Percentiles rank a stretch among this genome's conserved stretches.
phyloP scores from a whole-genome alignment of 2,797 vertebrate species.

The Sebastolobus alascanus region DNA sequence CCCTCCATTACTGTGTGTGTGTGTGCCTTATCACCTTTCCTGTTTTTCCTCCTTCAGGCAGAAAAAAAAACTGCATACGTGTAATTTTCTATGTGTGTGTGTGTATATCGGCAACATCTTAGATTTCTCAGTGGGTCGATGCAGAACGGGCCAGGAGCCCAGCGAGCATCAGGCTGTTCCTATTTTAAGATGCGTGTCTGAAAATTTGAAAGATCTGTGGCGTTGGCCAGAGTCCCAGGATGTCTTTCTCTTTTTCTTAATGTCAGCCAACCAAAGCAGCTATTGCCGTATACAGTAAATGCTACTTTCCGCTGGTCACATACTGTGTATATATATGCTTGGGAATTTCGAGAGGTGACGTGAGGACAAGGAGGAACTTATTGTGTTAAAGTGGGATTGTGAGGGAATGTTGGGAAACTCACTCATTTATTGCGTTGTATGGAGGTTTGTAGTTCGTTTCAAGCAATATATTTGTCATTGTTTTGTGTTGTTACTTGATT shows the following conservation, averaged over 20 bases:
- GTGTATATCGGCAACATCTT: slow-evolving; percentile 37
- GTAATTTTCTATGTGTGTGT: slow-evolving; percentile 28
- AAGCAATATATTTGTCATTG: too few relatives aligned
- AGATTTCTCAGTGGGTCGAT: slow-evolving; percentile 60
- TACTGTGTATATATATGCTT: not conserved
- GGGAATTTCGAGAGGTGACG: slow-evolving; percentile 6
- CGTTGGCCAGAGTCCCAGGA: slow-evolving; percentile 14
- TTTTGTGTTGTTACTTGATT: too few relatives aligned
- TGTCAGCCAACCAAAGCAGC: slow-evolving; percentile 16
- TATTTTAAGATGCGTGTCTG: slow-evolving; percentile 63
- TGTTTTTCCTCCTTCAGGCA: slow-evolving; percentile 27
- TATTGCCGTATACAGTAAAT: not conserved
- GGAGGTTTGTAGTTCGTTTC: too few relatives aligned
- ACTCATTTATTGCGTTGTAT: not conserved
- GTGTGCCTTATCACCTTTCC: slow-evolving; percentile 22
- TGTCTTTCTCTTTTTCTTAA: slow-evolving; percentile 16
- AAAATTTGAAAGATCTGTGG: slow-evolving; percentile 39
- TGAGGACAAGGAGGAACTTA: not conserved
- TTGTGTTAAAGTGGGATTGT: not conserved
- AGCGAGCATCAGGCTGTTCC: slow-evolving; percentile 44
- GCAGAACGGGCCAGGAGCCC: slow-evolving; percentile 28
- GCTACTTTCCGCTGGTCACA: not conserved
- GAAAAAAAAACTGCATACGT: slow-evolving; percentile 30
- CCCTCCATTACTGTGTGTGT: slow-evolving; percentile 19
- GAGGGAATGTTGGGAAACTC: not conserved